These are phyloP conservation scores for Ectemnius cavifrons DNA, from an alignment of 2,888 invertebrate genomes.

Conservation along the genomic window DNA sequence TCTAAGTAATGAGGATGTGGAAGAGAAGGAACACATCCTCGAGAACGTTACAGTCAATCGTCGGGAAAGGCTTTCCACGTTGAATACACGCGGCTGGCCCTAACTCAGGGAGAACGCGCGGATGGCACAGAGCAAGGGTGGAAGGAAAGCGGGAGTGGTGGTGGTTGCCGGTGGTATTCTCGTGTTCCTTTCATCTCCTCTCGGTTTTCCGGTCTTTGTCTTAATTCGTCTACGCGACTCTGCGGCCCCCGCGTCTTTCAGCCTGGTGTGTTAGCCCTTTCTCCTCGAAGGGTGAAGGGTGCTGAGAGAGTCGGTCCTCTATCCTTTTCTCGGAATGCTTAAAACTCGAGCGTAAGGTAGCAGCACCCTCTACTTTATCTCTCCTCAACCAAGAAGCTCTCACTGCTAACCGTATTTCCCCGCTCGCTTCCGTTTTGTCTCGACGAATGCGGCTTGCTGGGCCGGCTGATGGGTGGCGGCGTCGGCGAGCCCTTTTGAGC, in stretches of 20 bases:
- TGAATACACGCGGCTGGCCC: constrained; percentile 1
- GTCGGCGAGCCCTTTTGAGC: constrained; percentile 31
- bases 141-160: too few relatives aligned
- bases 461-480: background rate
- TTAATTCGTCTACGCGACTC: constrained; percentile 11
- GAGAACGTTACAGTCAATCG: constrained; percentile 46
- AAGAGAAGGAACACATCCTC: constrained; percentile 15
- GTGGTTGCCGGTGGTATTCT: background rate
- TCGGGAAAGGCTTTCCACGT: constrained; percentile 18
- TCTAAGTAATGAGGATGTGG: constrained; percentile 52
- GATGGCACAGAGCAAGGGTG: too few relatives aligned
- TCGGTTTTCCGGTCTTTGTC: background rate
- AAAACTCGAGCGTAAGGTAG: constrained; percentile 21
- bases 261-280: too few relatives aligned
- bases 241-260: background rate
- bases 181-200: constrained; percentile 9
- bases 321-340: constrained; percentile 8
- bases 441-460: constrained; percentile 8
- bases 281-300: too few relatives aligned
- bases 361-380: too few relatives aligned
- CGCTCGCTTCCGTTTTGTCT: constrained; percentile 33
- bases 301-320: constrained; percentile 3
- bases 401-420: constrained; percentile 45
- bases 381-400: constrained; percentile 29
- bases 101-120: too few relatives aligned